A percentile compares a stretch with the other conserved stretches of the same genome.
Evolutionary conservation across 2,888 invertebrate genomes (phyloP).

Genomic region (Apamea anceps): DNA sequence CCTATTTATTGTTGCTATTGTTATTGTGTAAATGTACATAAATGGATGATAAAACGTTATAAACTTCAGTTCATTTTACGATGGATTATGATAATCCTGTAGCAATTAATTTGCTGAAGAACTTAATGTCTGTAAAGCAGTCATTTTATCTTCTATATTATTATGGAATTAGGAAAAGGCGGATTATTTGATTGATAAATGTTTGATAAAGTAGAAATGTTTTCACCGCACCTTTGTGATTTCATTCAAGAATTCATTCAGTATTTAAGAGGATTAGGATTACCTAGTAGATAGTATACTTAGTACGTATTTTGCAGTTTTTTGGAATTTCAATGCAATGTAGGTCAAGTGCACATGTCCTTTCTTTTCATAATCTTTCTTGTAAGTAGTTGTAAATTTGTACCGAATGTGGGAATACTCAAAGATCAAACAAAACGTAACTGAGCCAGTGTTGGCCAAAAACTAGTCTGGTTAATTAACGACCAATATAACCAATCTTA

Average conservation of each 20-base stretch:
- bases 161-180: constrained; percentile 36
- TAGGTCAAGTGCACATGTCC: neutral
- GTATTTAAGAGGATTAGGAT: constrained; percentile 22
- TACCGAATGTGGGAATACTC: neutral
- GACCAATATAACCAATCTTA: neutral
- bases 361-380: neutral
- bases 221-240: constrained; percentile 32
- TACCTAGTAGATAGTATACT: neutral
- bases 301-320: neutral
- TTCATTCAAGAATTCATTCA: constrained; percentile 35
- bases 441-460: neutral
- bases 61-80: constrained; percentile 29
- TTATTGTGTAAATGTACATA: constrained; percentile 22
- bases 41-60: constrained; percentile 35
- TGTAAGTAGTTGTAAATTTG: neutral
- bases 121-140: constrained; percentile 50
- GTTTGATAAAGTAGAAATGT: constrained; percentile 25
- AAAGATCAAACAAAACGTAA: neutral
- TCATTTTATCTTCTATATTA: constrained; percentile 53
- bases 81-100: constrained; percentile 61
- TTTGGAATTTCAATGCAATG: neutral
- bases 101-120: constrained; percentile 60
- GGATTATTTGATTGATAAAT: constrained; percentile 50
- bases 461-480: neutral
- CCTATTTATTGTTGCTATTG: constrained; percentile 18